These are phyloP conservation scores for Trachelus troglodyta DNA, from an alignment of 2,888 invertebrate genomes.

Conservation along the genomic window DNA sequence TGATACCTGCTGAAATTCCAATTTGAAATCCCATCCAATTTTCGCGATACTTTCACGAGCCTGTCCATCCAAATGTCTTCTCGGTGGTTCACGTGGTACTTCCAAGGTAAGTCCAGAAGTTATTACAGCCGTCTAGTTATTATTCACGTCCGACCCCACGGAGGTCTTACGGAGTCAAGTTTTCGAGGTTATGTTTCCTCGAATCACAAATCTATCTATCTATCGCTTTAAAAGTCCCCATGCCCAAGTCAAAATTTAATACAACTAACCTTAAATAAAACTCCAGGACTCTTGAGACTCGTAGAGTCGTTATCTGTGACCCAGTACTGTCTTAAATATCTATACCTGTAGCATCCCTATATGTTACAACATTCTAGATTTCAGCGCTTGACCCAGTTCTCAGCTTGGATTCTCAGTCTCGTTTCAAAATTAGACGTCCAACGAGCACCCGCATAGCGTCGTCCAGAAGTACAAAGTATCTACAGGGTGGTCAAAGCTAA, in stretches of 20 bases:
- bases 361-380: constrained; percentile 44
- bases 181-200: neutral
- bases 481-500: neutral
- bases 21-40: neutral
- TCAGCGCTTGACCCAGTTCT: constrained; percentile 50
- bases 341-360: constrained; percentile 9
- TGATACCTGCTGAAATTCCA: neutral
- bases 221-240: neutral
- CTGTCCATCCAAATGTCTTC: neutral
- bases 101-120: neutral
- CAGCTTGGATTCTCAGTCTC: constrained; percentile 34
- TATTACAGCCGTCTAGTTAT: neutral
- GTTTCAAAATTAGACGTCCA: constrained; percentile 54
- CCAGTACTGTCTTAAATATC: neutral
- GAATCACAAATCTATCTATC: neutral
- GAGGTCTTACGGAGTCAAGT: neutral
- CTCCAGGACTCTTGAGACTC: neutral
- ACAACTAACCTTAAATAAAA: neutral
- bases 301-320: constrained; percentile 1
- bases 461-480: neutral
- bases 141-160: neutral
- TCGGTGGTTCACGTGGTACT: neutral
- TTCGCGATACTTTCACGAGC: neutral
- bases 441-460: constrained; percentile 31
- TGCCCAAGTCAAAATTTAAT: neutral